These are phyloP conservation scores for Acrobasis repandana DNA, from an alignment of 2,888 invertebrate species.

Conservation along the genomic window DNA sequence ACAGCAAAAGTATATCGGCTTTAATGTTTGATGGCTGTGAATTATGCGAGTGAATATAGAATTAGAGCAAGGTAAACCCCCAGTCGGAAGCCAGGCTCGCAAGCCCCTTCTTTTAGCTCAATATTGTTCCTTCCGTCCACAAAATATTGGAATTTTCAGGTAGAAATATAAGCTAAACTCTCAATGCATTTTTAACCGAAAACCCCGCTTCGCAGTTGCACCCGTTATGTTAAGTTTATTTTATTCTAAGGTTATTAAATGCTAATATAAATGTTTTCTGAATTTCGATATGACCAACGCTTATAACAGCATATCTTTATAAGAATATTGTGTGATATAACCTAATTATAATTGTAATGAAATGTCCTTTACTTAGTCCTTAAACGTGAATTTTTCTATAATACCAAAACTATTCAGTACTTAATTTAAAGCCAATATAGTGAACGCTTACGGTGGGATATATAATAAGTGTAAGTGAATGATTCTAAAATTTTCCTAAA, in stretches of 20 bases:
- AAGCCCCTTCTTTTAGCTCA: slow-evolving; percentile 54
- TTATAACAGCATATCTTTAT: slow-evolving; percentile 79
- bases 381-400: slow-evolving; percentile 55
- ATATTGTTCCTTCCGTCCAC: slow-evolving; percentile 77
- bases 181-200: slow-evolving; percentile 52
- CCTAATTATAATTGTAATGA: slow-evolving; percentile 71
- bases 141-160: slow-evolving; percentile 63
- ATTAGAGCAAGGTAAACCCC: slow-evolving; percentile 47
- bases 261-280: slow-evolving; percentile 52
- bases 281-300: slow-evolving; percentile 77
- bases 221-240: slow-evolving; percentile 39
- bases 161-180: slow-evolving; percentile 62
- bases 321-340: slow-evolving; percentile 81
- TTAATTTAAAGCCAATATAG: slow-evolving; percentile 69
- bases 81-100: slow-evolving; percentile 30
- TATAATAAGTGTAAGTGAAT: slow-evolving; percentile 54
- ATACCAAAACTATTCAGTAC: slow-evolving; percentile 77
- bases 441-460: slow-evolving; percentile 57
- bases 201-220: slow-evolving; percentile 35
- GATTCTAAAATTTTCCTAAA: slow-evolving; percentile 55
- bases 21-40: slow-evolving; percentile 59
- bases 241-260: slow-evolving; percentile 35
- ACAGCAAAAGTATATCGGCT: slow-evolving; percentile 43
- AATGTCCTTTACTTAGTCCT: slow-evolving; percentile 71
- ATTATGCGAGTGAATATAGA: slow-evolving; percentile 35